A percentile compares a stretch with the other conserved stretches of the same genome.
Conservation (phyloP, 2,797 vertebrate genomes). For the Fistularia tabacaria region DNA sequence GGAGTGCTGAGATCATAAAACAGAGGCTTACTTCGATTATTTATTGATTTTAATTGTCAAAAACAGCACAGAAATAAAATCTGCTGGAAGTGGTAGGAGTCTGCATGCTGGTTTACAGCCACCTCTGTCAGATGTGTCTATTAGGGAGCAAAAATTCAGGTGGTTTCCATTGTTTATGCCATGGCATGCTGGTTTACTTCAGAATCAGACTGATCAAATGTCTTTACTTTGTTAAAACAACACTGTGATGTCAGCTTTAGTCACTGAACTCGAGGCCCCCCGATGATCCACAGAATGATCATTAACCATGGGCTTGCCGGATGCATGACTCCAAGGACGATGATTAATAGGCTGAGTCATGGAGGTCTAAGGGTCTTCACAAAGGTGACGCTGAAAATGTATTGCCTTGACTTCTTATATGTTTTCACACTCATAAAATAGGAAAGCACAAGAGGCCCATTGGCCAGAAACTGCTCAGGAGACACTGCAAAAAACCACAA, state of each 20-base stretch:
- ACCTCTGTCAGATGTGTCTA: conserved; percentile 33
- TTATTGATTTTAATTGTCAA: too few relatives aligned
- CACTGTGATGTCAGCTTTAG: conserved; percentile 46
- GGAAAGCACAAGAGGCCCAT: conserved; percentile 46
- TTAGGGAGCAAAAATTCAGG: conserved; percentile 25
- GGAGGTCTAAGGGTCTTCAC: conserved; percentile 37
- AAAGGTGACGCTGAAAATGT: conserved; percentile 27
- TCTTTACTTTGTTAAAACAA: conserved; percentile 19
- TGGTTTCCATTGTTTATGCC: conserved; percentile 40
- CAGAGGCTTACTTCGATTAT: too few relatives aligned
- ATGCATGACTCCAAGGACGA: conserved; percentile 41
- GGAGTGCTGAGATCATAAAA: conserved; percentile 7
- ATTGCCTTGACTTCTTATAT: conserved; percentile 33
- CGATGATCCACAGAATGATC: conserved; percentile 16
- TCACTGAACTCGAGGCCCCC: conserved; percentile 22
- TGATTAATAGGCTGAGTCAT: conserved; percentile 55
- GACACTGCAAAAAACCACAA: conserved; percentile 16
- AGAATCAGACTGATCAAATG: conserved; percentile 33
- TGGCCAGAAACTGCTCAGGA: conserved; percentile 30
- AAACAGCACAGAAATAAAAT: conserved; percentile 40
- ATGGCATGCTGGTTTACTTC: conserved; percentile 41
- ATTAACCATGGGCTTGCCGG: conserved; percentile 25
- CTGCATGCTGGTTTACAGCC: conserved; percentile 31
- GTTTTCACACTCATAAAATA: conserved; percentile 53
- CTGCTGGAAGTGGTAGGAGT: conserved; percentile 13